phyloP scores from a whole-genome alignment of 2,113 vertebrate species.

The Rhea americana region DNA sequence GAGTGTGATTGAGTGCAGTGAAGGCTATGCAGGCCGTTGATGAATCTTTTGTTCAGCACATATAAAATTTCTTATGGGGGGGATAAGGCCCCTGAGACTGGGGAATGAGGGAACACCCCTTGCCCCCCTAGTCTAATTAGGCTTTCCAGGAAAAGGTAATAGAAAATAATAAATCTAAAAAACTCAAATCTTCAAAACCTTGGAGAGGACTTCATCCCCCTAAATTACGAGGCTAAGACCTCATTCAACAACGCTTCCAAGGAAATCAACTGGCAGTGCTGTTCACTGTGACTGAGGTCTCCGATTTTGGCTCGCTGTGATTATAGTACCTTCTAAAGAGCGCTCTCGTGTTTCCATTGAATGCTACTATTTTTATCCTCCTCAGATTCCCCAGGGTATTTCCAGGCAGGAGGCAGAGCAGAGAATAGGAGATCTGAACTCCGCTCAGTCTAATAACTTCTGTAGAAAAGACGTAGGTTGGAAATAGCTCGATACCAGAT shows the following conservation, averaged over 20 bases:
- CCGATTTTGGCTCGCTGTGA: not conserved
- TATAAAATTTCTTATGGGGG: slow-evolving; percentile 24
- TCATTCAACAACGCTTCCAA: slow-evolving; percentile 26
- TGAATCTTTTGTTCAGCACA: slow-evolving; percentile 49
- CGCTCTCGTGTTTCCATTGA: not conserved
- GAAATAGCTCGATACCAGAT: not conserved
- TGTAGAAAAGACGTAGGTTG: not conserved
- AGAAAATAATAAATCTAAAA: slow-evolving; percentile 41
- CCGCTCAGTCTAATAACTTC: not conserved
- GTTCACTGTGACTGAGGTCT: not conserved
- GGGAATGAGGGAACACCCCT: not conserved
- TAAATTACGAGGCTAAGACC: slow-evolving; percentile 36
- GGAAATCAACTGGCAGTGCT: slow-evolving; percentile 1
- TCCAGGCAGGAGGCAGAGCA: slow-evolving; percentile 43
- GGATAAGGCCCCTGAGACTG: not conserved
- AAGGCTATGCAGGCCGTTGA: slow-evolving; percentile 49
- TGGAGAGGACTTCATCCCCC: slow-evolving; percentile 51
- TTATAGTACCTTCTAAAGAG: slow-evolving; percentile 32
- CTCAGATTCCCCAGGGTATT: slow-evolving; percentile 51
- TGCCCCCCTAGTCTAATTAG: slow-evolving; percentile 6
- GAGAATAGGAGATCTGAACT: slow-evolving; percentile 22
- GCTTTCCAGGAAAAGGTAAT: slow-evolving; percentile 10
- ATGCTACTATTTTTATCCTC: slow-evolving; percentile 53
- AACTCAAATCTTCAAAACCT: not conserved
- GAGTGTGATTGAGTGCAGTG: slow-evolving; percentile 56